A percentile compares a stretch with the other conserved stretches of the same genome.
Evolutionary conservation across 1,140 invertebrate species (phyloP).

Genomic region (Hylaeus anthracinus): DNA sequence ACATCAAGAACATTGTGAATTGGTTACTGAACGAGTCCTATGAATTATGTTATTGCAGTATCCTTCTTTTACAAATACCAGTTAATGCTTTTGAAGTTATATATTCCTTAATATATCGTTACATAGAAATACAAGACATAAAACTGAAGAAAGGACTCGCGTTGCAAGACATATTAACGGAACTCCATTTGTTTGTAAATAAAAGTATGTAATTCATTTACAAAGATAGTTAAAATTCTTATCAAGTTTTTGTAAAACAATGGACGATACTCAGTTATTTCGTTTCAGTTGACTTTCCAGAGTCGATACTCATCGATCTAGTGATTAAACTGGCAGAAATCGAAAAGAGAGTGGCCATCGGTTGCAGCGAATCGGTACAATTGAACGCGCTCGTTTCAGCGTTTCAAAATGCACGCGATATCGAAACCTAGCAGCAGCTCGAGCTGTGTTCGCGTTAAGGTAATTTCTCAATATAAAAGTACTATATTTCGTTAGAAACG

Average conservation of each 20-base stretch:
- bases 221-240: no score
- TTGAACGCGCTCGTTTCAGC: slow-evolving; percentile 90
- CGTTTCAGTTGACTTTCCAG: slow-evolving; percentile 91
- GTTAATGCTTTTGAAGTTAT: slow-evolving; percentile 47
- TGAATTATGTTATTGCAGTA: slow-evolving; percentile 91
- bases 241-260: neutral
- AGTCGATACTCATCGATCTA: slow-evolving; percentile 87
- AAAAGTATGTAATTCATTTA: slow-evolving; percentile 86
- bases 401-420: slow-evolving; percentile 87
- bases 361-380: slow-evolving; percentile 92
- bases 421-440: slow-evolving; percentile 59
- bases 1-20: slow-evolving; percentile 94
- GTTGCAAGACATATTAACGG: slow-evolving; percentile 93
- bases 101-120: slow-evolving; percentile 62
- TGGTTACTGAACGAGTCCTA: slow-evolving; percentile 95
- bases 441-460: neutral
- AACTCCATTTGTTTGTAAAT: slow-evolving; percentile 92
- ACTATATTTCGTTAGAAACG: slow-evolving; percentile 5
- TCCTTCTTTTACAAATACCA: slow-evolving; percentile 78
- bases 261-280: slow-evolving; percentile 33
- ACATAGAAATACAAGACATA: slow-evolving; percentile 89
- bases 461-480: neutral
- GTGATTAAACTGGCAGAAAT: slow-evolving; percentile 91
- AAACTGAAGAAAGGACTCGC: slow-evolving; percentile 94
- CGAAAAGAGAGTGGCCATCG: slow-evolving; percentile 88